These are phyloP conservation scores for Phyllopteryx taeniolatus DNA, from an alignment of 2,113 vertebrate species.

Conservation along the genomic window DNA sequence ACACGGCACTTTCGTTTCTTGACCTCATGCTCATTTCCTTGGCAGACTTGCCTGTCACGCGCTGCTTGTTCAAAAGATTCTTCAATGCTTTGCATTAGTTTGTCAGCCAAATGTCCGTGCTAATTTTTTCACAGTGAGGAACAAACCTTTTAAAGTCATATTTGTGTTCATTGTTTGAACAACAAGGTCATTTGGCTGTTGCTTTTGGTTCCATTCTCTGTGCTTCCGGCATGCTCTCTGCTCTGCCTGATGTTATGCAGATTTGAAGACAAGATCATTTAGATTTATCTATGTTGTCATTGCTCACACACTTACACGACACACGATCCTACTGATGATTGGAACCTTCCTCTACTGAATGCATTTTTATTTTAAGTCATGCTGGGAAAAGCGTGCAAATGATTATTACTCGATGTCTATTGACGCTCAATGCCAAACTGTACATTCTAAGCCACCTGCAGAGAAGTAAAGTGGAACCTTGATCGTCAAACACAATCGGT, in stretches of 20 bases:
- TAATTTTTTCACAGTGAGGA: conserved; percentile 10
- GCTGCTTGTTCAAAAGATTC: neutral
- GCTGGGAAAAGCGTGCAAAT: too few relatives aligned
- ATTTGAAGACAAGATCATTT: conserved; percentile 9
- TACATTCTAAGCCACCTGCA: neutral
- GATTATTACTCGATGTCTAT: neutral
- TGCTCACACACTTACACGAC: neutral
- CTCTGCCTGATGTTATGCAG: conserved; percentile 39
- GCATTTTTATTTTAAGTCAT: too few relatives aligned
- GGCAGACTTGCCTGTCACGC: neutral
- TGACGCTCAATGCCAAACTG: neutral
- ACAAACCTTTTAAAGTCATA: conserved; percentile 25
- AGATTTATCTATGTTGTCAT: neutral
- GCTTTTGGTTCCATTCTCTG: conserved; percentile 16
- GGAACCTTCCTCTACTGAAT: neutral
- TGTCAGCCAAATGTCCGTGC: neutral
- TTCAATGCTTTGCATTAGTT: neutral
- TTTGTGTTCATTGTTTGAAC: conserved; percentile 16
- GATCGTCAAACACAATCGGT: neutral
- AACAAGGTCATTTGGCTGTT: conserved; percentile 15
- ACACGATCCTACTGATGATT: neutral
- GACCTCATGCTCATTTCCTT: neutral
- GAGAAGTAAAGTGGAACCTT: neutral
- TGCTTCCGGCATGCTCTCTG: conserved; percentile 24
- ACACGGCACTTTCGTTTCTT: conserved; percentile 15